Evolutionary conservation across 2,113 vertebrate genomes (phyloP).

Genomic region (Oncorhynchus nerka): DNA sequence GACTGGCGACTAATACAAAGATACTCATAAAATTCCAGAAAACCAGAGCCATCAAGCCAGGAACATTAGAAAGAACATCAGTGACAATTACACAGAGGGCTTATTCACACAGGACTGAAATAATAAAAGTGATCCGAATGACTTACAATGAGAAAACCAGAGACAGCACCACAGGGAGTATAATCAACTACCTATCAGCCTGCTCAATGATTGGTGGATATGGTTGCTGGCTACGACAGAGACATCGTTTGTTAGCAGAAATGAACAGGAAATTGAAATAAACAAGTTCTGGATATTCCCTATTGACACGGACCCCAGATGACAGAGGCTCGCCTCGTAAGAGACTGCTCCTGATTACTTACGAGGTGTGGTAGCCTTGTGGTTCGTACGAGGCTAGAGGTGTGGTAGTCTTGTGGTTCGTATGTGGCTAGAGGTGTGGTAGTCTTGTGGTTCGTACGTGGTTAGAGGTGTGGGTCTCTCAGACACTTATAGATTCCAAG

Average conservation of each 20-base stretch:
- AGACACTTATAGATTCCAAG: too few species aligned
- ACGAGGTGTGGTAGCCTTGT: neutral
- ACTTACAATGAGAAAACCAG: neutral
- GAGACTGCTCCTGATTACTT: neutral
- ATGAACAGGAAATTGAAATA: neutral
- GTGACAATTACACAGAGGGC: neutral
- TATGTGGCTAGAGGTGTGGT: too few species aligned
- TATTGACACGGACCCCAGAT: neutral
- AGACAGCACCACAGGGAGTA: conserved; percentile 9
- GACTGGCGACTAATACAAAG: neutral
- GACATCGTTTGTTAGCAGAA: neutral
- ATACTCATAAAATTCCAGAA: neutral
- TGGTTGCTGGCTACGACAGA: conserved; percentile 1
- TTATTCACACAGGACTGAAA: conserved; percentile 1
- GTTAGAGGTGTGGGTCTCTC: neutral
- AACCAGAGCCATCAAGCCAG: neutral
- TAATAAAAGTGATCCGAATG: neutral
- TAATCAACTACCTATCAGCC: conserved; percentile 25
- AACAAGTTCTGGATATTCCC: neutral
- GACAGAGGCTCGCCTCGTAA: neutral
- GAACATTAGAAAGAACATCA: neutral
- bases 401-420: neutral
- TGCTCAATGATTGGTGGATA: conserved; percentile 12
- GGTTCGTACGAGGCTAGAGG: too few species aligned
- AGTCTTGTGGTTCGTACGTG: too few species aligned